Conservation (phyloP, 2,113 vertebrate genomes). For the Vimba vimba region DNA sequence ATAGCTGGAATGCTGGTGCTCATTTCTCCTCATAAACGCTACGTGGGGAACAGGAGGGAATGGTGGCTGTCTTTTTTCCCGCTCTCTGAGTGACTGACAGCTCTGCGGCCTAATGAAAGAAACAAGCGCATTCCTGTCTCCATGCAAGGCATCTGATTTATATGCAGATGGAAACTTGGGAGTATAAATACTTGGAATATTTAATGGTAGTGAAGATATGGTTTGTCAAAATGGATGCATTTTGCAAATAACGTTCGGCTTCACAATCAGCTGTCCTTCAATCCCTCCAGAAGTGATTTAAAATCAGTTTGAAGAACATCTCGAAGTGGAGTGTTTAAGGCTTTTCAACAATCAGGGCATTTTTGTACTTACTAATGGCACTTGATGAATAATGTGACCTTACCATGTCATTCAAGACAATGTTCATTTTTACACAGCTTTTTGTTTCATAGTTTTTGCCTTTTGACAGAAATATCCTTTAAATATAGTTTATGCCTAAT, state of each 20-base stretch:
- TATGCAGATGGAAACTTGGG: conserved; percentile 63
- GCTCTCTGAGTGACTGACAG: conserved; percentile 61
- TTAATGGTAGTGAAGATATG: conserved; percentile 32
- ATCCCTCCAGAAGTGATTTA: neutral
- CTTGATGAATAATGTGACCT: neutral
- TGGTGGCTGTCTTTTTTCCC: conserved; percentile 64
- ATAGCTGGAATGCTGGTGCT: conserved; percentile 76
- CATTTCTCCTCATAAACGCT: conserved; percentile 63
- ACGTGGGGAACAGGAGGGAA: conserved; percentile 61
- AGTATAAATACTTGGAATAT: conserved; percentile 51
- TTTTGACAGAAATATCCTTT: neutral
- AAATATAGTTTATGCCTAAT: neutral
- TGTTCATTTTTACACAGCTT: neutral
- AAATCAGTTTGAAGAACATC: neutral
- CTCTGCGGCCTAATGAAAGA: conserved; percentile 65
- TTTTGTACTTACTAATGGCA: neutral
- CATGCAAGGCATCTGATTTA: conserved; percentile 65
- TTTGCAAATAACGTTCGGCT: neutral
- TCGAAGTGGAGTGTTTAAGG: neutral
- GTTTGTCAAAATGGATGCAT: neutral
- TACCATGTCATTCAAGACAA: neutral
- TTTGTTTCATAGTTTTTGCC: neutral
- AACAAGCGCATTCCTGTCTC: conserved; percentile 65
- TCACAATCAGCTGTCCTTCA: conserved; percentile 32
- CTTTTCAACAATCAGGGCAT: neutral